Conservation (phyloP, 2,113 vertebrate genomes). For the Tiliqua scincoides region DNA sequence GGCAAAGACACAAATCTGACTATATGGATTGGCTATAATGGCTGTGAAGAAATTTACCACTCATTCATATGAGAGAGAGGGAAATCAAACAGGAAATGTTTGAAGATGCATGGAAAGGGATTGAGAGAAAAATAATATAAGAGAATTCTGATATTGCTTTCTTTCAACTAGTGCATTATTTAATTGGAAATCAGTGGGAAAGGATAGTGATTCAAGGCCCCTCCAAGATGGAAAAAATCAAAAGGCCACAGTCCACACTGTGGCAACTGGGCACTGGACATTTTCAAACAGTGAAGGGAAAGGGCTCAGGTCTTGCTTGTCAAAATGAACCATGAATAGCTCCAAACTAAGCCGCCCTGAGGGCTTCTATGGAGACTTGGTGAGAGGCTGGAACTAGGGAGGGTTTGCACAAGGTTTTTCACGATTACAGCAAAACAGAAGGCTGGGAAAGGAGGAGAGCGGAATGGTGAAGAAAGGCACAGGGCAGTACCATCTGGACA, state of each 20-base stretch:
- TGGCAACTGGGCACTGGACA: background rate
- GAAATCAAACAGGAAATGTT: background rate
- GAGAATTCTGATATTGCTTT: background rate
- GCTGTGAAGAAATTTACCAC: background rate
- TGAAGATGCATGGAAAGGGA: background rate
- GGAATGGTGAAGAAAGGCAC: background rate
- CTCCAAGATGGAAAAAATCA: background rate
- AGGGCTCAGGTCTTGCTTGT: background rate
- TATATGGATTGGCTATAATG: background rate
- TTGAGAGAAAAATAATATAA: background rate
- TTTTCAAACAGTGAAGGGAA: background rate
- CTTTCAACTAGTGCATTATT: background rate
- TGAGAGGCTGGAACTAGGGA: background rate
- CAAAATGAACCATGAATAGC: background rate
- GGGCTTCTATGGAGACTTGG: background rate
- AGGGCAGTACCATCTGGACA: background rate
- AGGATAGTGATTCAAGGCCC: background rate
- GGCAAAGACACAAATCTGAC: conserved; percentile 1
- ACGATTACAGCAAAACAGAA: background rate
- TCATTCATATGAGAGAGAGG: background rate
- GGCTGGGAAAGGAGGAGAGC: background rate
- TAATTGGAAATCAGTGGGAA: background rate
- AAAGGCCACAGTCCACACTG: background rate
- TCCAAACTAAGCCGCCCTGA: background rate
- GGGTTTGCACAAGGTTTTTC: background rate